Evolutionary conservation across 2,113 vertebrate genomes (phyloP), one percentile per base, ranked within the genome.

Genomic region (Noctilio leporinus): DNA sequence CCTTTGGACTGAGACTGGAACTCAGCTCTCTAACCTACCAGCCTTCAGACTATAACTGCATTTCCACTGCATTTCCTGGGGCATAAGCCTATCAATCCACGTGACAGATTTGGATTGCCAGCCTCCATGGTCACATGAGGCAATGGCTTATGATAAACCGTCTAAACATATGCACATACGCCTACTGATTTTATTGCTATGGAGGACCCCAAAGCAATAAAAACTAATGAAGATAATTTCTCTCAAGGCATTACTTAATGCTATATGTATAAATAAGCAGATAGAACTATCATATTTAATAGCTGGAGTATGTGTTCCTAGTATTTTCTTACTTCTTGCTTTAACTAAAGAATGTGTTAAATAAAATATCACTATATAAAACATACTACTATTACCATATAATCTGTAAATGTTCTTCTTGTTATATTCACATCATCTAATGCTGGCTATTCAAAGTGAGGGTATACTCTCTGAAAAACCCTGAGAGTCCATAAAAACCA

Each of bases 321-420:
- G 70, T 75, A 89, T 12, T 86, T 83, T 88, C 28, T 55, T 70
- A 40, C 30, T 40, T 92, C 51, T 67, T 75, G 28, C 26, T 64
- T 65, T 81, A 86, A 67, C 33, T 47, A 87, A 81, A 87, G 22
- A 38, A 87, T 64, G 3, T 82, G 67, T 51, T 72, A 90, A 81
- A 88, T 84, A 91, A 96, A 95, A 26, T 49, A 88, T 35, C 4
- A 84, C 72, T n/a, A 62, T 40, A 89, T 6, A 84, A 55, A 75
- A 75, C 35, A 84, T 67, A 84, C 4, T 40, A 89, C 73, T 26
- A 47, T 8, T 70, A 77, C 45, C 28, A 73, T 45, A 28, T 51
- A 70, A 45, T 65, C 19, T 83, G n/a, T 67, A 67, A 15, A 82
- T 81, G 26, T 62, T 84, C 43, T 86, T 40, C 84, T 12, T 19